Evolutionary conservation across 2,113 vertebrate species (phyloP).

Genomic region (Excalfactoria chinensis): DNA sequence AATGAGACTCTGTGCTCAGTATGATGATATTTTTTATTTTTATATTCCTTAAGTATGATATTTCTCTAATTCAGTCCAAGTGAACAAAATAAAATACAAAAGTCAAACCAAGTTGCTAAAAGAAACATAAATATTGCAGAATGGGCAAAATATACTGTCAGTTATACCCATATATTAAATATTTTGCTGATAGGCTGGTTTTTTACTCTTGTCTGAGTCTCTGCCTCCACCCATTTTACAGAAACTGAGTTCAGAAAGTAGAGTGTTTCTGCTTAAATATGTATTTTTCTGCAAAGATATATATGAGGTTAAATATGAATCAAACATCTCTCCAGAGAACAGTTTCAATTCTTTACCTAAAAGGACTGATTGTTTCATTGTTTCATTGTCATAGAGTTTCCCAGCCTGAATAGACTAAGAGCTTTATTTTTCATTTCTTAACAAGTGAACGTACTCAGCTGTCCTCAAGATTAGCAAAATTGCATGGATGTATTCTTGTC

Average conservation of each 20-base stretch:
- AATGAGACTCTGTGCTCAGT: background rate
- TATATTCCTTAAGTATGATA: background rate
- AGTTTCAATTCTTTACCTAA: background rate
- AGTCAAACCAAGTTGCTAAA: background rate
- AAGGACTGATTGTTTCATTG: background rate
- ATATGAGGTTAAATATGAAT: background rate
- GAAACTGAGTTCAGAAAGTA: background rate
- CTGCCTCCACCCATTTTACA: background rate
- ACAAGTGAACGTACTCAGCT: background rate
- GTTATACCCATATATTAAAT: background rate
- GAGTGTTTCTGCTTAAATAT: accelerated
- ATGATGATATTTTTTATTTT: background rate
- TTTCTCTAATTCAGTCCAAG: background rate
- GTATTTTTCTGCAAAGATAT: background rate
- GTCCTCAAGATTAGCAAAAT: background rate
- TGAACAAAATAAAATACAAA: background rate
- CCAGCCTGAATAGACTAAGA: background rate
- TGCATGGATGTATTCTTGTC: background rate
- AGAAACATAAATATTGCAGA: background rate
- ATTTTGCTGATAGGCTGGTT: background rate
- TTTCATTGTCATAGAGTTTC: background rate
- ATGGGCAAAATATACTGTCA: background rate
- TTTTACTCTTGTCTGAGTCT: background rate
- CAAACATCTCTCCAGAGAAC: background rate
- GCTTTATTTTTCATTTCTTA: background rate